Evolutionary conservation across 2,797 vertebrate species (phyloP), one percentile per base, ranked within the genome.

Genomic region (Lepilemur septentrionalis): DNA sequence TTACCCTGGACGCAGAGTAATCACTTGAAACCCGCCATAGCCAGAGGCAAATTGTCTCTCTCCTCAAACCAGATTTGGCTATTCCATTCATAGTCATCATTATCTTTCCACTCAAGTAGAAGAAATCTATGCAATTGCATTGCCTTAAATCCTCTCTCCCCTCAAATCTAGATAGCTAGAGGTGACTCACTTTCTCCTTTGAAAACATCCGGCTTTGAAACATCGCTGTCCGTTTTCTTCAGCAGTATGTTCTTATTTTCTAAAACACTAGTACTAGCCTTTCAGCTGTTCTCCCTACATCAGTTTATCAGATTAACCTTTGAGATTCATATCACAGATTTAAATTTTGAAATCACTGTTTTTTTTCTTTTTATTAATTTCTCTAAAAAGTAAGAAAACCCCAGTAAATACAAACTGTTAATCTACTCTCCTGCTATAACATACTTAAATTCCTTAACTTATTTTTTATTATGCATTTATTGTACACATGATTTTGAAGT

Each of bases 241-340:
- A 41, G 7, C 22, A 41, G 1, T 15, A 14, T 5, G 52, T 11
- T 20, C 5, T 59, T 2, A 25, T 30, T 82, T 91, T 15, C 20
- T 78, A 22, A 59, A 79, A 50, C 32, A 50, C 30, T n/a, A 41
- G 1, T 48, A 5, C 2, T 4, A 73, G 17, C 2, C 35, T 48
- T 3, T 52, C 15, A 48, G 9, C 25, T 61, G 0, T 18, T 48
- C 1, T n/a, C 2, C 13, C 32, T 63, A 55, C 0, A 17, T 46
- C 43, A 30, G 5, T 30, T 87, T 57, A 65, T 82, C 1, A 35
- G 17, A 25, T 50, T 46, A 12, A 69, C 28, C 23, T 80, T 59
- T 6, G 73, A 69, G 15, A 80, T 20, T 59, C 59, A 25, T 0
- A 35, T 5, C 10, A 30, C 11, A 52, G 23, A 63, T 52, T n/a